Conservation (phyloP, 1,140 invertebrate species). For the Doryteuthis pealeii region DNA sequence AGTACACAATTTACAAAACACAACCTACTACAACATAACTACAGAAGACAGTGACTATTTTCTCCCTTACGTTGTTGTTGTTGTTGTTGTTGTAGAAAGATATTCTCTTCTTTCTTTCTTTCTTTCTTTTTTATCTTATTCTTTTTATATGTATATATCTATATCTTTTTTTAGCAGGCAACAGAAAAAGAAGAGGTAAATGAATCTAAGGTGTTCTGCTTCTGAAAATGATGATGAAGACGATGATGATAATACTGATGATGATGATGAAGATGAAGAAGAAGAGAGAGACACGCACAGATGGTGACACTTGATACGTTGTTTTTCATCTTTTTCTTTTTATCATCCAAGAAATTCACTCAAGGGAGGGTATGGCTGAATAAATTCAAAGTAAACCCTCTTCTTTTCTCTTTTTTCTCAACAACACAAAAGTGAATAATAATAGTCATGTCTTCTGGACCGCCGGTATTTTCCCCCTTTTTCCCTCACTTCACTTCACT, state of each 20-base stretch:
- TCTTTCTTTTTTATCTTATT: too few species aligned
- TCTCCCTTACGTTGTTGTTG: too few species aligned
- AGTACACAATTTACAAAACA: neutral
- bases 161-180: neutral
- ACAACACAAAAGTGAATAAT: too few species aligned
- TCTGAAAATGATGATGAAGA: neutral
- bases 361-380: neutral
- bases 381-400: neutral
- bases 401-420: too few species aligned
- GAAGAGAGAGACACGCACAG: neutral
- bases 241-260: neutral
- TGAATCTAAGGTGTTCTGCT: neutral
- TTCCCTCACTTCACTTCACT: neutral
- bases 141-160: neutral
- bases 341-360: neutral
- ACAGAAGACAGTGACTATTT: neutral
- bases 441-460: too few species aligned
- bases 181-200: neutral
- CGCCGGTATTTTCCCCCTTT: conserved; percentile 10
- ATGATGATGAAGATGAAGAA: neutral
- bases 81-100: neutral
- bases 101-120: too few species aligned
- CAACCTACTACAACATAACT: neutral
- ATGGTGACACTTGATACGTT: neutral
- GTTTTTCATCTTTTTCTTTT: neutral